Evolutionary conservation across 2,888 invertebrate species (phyloP).

Genomic region (Pantelozetes paolii): DNA sequence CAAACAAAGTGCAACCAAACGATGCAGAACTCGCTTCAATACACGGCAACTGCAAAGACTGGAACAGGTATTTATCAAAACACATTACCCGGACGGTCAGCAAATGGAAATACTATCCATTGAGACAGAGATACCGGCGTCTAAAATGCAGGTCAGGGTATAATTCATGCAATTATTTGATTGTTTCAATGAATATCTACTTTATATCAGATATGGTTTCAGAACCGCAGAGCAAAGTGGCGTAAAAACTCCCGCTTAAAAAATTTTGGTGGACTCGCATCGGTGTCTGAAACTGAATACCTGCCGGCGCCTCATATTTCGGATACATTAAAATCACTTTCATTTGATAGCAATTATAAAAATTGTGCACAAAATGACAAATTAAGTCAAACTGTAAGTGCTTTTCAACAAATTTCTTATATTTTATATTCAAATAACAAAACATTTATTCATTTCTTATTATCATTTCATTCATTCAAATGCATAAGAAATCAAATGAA

Average conservation of each 20-base stretch:
- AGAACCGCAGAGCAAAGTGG: constrained; percentile 27
- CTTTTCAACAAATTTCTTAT: neutral
- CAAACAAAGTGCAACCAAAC: neutral
- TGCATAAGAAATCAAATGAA: neutral
- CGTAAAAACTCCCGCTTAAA: constrained; percentile 11
- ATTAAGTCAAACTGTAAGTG: neutral
- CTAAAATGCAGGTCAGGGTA: constrained; percentile 5
- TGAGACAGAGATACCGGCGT: neutral
- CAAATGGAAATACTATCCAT: neutral
- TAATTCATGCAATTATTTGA: neutral
- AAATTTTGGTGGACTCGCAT: constrained; percentile 12
- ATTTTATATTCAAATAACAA: neutral
- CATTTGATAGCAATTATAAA: neutral
- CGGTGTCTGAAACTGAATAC: neutral
- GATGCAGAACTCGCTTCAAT: constrained; percentile 25
- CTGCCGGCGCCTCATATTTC: neutral
- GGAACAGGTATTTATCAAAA: constrained; percentile 18
- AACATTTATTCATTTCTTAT: neutral
- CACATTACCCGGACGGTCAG: constrained; percentile 1
- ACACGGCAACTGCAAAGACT: constrained; percentile 1
- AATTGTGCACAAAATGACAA: neutral
- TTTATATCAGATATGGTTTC: constrained; percentile 15
- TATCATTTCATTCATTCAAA: neutral
- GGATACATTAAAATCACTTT: neutral
- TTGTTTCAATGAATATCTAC: neutral